Evolutionary conservation across 2,113 vertebrate species (phyloP), one percentile per base, ranked within the genome.

Genomic region (Eudorcas thomsonii): DNA sequence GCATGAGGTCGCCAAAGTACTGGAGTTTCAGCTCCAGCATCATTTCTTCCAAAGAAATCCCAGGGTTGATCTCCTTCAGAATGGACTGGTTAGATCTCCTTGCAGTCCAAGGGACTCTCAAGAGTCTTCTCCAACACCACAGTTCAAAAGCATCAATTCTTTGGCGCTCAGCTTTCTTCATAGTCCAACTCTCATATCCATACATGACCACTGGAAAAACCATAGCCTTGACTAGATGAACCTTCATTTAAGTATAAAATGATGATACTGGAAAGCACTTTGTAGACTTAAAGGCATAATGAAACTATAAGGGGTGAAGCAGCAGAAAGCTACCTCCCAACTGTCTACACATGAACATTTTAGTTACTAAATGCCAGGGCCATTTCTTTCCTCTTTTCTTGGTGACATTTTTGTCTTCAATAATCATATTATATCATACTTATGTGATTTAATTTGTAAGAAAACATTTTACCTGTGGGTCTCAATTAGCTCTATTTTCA

Each of bases 401-500:
- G 16, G 39, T 85, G 45, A 95, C 52, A 85, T 36, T 77, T 82
- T 57, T 43, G 57, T 84, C 55, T 92, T 62, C 14, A 89, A 57
- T 92, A 64, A 94, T 36, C 64, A 71, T 21, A 71, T 71, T 71
- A 71, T 71, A 36, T 36, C 64, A 36, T 71, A 71, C 82, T 23
- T 62, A 77, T 82, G 57, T 81, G 50, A 71, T 67, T 39, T 28
- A 81, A 92, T 14, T 60, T 77, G 8, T 60, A 95, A 96, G 45
- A 96, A 96, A 88, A 81, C 21, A 39, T 94, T 86, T 94, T 86
- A 52, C 78, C 57, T 95, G 25, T 43, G 57, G 33, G 25, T 89
- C 30, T 96, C 50, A 91, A 84, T 78, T 52, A 67, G 28, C n/a
- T 92, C 13, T 62, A 43, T 89, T 94, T 97, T 90, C 14, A 90